Conservation (phyloP, 2,113 vertebrate species). For the Antigone vipio region DNA sequence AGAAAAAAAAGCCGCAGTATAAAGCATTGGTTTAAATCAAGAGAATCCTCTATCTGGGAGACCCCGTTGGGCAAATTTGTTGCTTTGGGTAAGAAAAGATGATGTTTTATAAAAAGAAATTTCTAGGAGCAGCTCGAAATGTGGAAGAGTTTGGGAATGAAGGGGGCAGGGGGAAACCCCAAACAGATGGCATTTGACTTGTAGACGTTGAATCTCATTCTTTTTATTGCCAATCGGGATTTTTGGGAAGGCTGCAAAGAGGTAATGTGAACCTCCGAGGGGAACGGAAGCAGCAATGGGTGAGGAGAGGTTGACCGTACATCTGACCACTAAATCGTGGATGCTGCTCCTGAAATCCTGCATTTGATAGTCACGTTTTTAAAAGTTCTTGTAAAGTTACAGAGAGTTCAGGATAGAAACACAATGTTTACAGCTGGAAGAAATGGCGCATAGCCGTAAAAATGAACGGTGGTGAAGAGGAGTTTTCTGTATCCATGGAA, state of each 20-base stretch:
- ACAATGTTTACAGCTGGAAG: too few relatives aligned
- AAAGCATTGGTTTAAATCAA: neutral
- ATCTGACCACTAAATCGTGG: neutral
- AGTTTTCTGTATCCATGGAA: neutral
- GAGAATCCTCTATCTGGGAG: too few relatives aligned
- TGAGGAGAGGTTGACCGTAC: neutral
- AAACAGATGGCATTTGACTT: neutral
- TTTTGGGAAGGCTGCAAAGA: neutral
- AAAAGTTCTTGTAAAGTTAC: neutral
- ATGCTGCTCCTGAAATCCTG: too few relatives aligned
- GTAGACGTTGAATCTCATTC: accelerated
- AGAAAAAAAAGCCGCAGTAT: neutral
- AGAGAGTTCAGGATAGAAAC: neutral
- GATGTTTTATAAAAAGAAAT: neutral
- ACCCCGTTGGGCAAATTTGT: neutral
- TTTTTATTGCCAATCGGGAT: accelerated
- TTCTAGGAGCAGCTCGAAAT: neutral
- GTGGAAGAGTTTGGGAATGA: neutral
- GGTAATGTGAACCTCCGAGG: neutral
- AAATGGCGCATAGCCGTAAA: neutral
- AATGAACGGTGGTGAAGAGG: neutral
- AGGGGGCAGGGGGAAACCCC: too few relatives aligned
- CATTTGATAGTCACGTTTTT: accelerated
- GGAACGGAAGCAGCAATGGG: neutral
- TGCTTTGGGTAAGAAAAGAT: neutral